Percentiles rank a stretch among this genome's conserved stretches.
These are phyloP conservation scores for Bombyx huttoni DNA, from an alignment of 2,888 invertebrate species.

Conservation along the genomic window DNA sequence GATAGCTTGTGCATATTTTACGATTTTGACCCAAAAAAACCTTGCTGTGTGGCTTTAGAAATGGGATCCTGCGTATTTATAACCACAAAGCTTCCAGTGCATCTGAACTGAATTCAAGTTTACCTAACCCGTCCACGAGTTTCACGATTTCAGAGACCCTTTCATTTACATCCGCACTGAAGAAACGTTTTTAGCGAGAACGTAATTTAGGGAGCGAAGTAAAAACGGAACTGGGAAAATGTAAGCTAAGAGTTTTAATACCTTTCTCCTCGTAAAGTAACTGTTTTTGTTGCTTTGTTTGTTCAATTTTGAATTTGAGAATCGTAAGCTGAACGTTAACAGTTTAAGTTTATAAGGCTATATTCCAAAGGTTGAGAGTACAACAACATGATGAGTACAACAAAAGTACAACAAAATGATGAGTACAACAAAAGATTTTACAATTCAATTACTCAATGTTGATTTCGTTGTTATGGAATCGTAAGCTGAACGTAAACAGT, in stretches of 20 bases:
- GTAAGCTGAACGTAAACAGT: too few species aligned
- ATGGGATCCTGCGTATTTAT: conserved; percentile 16
- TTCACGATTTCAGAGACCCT: conserved; percentile 18
- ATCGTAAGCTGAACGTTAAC: too few species aligned
- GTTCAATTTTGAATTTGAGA: too few species aligned
- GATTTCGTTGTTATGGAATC: too few species aligned
- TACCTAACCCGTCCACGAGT: conserved; percentile 35
- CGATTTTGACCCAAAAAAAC: neutral
- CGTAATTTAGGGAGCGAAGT: conserved; percentile 12
- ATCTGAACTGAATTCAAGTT: conserved; percentile 38
- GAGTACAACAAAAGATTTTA: too few species aligned
- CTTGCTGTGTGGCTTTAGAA: neutral
- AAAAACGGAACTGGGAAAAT: neutral
- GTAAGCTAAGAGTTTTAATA: neutral
- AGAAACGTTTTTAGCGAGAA: conserved; percentile 16
- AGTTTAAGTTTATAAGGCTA: too few species aligned
- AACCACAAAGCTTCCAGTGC: conserved; percentile 30
- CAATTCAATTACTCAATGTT: too few species aligned
- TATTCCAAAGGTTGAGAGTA: too few species aligned
- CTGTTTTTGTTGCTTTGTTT: neutral
- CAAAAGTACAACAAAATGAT: too few species aligned
- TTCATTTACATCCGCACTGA: conserved; percentile 16
- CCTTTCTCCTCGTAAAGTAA: conserved; percentile 9
- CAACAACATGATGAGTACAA: too few species aligned
- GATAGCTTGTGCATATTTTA: too few species aligned